These are phyloP conservation scores for Cephus pygmeus DNA, from an alignment of 2,888 invertebrate genomes.

Conservation along the genomic window DNA sequence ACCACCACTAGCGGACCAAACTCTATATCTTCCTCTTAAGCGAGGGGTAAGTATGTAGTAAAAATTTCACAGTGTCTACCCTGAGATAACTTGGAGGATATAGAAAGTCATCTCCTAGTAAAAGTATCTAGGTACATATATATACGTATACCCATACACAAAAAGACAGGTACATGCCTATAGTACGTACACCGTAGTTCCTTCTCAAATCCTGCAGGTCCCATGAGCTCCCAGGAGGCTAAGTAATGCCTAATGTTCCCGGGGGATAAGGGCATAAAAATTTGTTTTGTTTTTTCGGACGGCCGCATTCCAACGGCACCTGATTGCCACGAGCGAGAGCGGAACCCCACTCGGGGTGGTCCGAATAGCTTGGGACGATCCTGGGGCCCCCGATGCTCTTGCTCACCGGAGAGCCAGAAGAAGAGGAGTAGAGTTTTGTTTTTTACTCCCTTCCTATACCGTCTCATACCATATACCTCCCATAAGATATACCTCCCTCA, in stretches of 20 bases:
- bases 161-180: background rate
- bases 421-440: conserved; percentile 32
- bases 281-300: conserved; percentile 57
- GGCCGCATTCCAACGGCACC: conserved; percentile 61
- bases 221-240: conserved; percentile 38
- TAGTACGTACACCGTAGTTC: background rate
- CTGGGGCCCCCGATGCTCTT: conserved; percentile 36
- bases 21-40: background rate
- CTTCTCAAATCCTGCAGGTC: conserved; percentile 27
- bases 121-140: background rate
- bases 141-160: too few species aligned
- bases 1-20: background rate
- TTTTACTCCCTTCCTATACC: conserved; percentile 26
- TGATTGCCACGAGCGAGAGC: conserved; percentile 54
- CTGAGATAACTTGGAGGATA: background rate
- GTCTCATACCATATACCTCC: conserved; percentile 5
- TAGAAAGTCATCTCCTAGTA: background rate
- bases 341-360: conserved; percentile 55
- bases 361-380: conserved; percentile 57
- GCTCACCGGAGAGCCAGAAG: background rate
- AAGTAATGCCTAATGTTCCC: conserved; percentile 61
- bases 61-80: background rate
- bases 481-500: conserved; percentile 9
- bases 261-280: conserved; percentile 55
- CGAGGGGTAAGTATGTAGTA: background rate